Conservation (phyloP, 2,113 vertebrate species). For the Boleophthalmus pectinirostris region DNA sequence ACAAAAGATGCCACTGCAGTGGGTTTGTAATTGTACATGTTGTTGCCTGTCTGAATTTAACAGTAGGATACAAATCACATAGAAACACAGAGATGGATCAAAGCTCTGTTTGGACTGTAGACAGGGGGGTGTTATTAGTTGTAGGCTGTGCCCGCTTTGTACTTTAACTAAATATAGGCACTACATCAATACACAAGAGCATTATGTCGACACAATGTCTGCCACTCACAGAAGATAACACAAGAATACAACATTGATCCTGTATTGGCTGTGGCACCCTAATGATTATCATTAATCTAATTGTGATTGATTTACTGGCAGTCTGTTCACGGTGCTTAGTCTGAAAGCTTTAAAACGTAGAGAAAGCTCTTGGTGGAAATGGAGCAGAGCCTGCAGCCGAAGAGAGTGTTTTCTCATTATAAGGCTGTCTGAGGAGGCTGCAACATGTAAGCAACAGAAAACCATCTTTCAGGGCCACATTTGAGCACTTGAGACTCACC, state of each 20-base stretch:
- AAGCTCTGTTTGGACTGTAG: constrained; percentile 25
- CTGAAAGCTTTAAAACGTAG: constrained; percentile 11
- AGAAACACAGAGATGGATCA: constrained; percentile 42
- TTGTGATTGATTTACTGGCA: constrained; percentile 18
- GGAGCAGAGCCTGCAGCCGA: constrained; percentile 21
- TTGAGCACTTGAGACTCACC: background rate
- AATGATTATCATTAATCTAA: constrained; percentile 6
- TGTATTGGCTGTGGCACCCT: background rate
- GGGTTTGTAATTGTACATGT: constrained; percentile 38
- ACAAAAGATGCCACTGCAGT: constrained; percentile 6
- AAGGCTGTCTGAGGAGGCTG: background rate
- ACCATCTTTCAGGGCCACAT: background rate
- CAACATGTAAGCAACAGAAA: background rate
- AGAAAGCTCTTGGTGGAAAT: constrained; percentile 14
- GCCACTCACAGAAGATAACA: constrained; percentile 3
- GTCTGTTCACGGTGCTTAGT: background rate
- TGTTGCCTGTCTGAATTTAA: constrained; percentile 50
- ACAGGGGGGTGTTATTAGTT: constrained; percentile 13
- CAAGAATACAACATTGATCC: constrained; percentile 6
- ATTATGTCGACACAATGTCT: constrained; percentile 3
- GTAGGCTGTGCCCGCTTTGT: constrained; percentile 18
- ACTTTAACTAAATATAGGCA: constrained; percentile 25
- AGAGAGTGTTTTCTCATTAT: constrained; percentile 6
- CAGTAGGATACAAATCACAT: constrained; percentile 19
- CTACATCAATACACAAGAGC: constrained; percentile 35